Evolutionary conservation across 1,140 invertebrate species (phyloP).

Genomic region (Drosophila triauraria): DNA sequence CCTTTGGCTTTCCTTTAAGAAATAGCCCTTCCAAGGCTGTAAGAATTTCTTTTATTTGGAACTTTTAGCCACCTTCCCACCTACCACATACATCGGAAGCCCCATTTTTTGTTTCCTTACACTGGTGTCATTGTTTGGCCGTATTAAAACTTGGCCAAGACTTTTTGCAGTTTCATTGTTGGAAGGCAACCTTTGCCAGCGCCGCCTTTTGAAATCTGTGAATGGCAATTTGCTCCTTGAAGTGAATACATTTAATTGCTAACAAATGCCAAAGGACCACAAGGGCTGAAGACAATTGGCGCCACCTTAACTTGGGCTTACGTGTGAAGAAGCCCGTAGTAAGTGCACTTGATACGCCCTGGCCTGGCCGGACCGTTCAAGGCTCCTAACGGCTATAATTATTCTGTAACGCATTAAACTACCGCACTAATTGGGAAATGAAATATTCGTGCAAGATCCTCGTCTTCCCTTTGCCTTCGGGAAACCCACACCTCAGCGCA

Average conservation of each 20-base stretch:
- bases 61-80: conserved; percentile 10
- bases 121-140: conserved; percentile 36
- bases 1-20: not conserved
- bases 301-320: conserved; percentile 43
- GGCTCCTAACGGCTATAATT: conserved; percentile 48
- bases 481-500: not conserved
- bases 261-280: conserved; percentile 58
- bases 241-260: conserved; percentile 82
- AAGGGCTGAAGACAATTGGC: conserved; percentile 47
- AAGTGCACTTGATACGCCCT: conserved; percentile 19
- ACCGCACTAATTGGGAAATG: conserved; percentile 27
- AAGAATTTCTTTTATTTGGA: conserved; percentile 10
- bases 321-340: conserved; percentile 4
- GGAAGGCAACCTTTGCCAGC: conserved; percentile 36
- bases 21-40: conserved; percentile 23
- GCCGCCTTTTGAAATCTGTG: conserved; percentile 37
- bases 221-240: conserved; percentile 64
- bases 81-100: not conserved
- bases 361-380: not conserved
- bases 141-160: conserved; percentile 51
- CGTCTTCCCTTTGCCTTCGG: conserved; percentile 4
- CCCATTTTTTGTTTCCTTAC: conserved; percentile 4
- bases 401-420: conserved; percentile 22
- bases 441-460: conserved; percentile 26
- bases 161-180: conserved; percentile 26